Conservation (phyloP, 2,888 invertebrate species). For the Caenorhabditis sinica region DNA sequence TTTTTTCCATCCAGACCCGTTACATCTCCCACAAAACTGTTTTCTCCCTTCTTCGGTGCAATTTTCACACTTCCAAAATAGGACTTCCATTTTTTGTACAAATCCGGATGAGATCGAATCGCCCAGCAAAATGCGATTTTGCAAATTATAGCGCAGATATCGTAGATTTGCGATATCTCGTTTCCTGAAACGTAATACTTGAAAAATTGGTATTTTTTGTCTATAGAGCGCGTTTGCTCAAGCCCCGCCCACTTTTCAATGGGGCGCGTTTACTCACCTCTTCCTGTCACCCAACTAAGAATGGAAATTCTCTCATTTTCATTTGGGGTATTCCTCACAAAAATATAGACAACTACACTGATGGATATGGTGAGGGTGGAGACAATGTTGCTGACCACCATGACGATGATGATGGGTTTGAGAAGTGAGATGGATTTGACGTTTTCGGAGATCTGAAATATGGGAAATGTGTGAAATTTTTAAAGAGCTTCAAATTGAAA, state of each 20-base stretch:
- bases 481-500: background rate
- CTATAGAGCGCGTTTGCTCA: too few relatives aligned
- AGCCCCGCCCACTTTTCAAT: too few relatives aligned
- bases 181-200: constrained; percentile 40
- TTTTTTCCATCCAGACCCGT: constrained; percentile 37
- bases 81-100: constrained; percentile 38
- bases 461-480: too few relatives aligned
- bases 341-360: constrained; percentile 18
- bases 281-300: constrained; percentile 32
- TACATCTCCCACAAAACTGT: background rate
- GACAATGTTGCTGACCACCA: constrained; percentile 45
- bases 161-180: constrained; percentile 58
- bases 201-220: background rate
- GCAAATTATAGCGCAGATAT: constrained; percentile 33
- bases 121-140: constrained; percentile 60
- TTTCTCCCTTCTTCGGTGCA: constrained; percentile 13
- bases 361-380: constrained; percentile 39
- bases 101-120: constrained; percentile 48
- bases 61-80: constrained; percentile 38
- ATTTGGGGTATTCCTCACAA: constrained; percentile 44
- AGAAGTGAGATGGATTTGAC: constrained; percentile 54
- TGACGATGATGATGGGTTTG: constrained; percentile 25
- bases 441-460: constrained; percentile 49
- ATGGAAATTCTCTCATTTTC: constrained; percentile 37
- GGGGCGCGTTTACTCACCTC: constrained; percentile 25